phyloP scores from a whole-genome alignment of 1,140 invertebrate genomes.

The Aplysia californica region DNA sequence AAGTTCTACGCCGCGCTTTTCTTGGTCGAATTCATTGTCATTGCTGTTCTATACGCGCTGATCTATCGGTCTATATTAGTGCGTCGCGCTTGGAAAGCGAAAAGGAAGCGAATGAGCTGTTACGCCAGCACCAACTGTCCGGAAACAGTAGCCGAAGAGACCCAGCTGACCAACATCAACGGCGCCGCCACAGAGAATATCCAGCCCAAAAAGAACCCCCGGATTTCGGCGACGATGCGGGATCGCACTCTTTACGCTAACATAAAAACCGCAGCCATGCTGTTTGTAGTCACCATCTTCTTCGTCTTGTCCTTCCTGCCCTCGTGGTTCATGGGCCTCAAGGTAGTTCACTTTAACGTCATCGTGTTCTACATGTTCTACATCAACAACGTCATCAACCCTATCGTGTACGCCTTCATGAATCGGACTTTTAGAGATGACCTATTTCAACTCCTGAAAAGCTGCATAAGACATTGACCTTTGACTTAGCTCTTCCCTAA shows the following conservation, averaged over 20 bases:
- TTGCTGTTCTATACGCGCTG: constrained; percentile 55
- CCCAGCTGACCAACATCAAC: constrained; percentile 40
- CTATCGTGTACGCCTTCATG: constrained; percentile 64
- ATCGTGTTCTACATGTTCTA: constrained; percentile 59
- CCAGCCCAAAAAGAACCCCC: neutral
- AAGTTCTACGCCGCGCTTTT: constrained; percentile 54
- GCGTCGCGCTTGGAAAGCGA: constrained; percentile 45
- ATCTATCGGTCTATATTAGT: constrained; percentile 56
- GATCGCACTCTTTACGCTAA: constrained; percentile 53
- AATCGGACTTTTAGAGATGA: constrained; percentile 59
- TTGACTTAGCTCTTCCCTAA: neutral
- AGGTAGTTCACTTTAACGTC: constrained; percentile 37
- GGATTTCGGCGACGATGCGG: constrained; percentile 32
- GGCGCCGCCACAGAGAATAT: constrained; percentile 19
- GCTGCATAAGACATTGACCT: constrained; percentile 19
- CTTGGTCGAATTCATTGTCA: constrained; percentile 47
- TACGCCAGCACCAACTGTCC: constrained; percentile 25
- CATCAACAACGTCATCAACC: constrained; percentile 60
- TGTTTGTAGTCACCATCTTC: constrained; percentile 60
- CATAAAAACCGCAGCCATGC: constrained; percentile 59
- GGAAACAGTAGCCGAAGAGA: constrained; percentile 32
- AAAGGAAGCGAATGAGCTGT: constrained; percentile 42
- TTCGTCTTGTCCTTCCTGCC: constrained; percentile 59
- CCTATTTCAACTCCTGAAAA: constrained; percentile 45
- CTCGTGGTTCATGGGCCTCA: constrained; percentile 52